phyloP scores from a whole-genome alignment of 2,797 vertebrate genomes.

The Poliocrania exsul region DNA sequence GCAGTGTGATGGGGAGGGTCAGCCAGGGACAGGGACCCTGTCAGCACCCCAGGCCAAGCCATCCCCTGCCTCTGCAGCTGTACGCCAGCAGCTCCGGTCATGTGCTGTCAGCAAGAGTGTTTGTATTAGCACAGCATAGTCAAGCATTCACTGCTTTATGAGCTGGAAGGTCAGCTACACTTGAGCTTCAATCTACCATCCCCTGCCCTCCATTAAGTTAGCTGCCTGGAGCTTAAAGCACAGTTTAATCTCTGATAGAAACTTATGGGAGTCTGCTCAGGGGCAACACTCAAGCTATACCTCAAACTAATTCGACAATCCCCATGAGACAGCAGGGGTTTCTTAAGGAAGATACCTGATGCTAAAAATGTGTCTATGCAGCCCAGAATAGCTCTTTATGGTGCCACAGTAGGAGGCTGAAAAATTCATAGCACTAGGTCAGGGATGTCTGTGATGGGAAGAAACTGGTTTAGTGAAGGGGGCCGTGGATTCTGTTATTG shows the following conservation, averaged over 20 bases:
- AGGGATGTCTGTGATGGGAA: not conserved
- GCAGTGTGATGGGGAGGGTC: not conserved
- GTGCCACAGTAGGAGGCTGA: not conserved
- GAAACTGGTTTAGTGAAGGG: not conserved
- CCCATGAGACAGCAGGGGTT: not conserved
- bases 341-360: not conserved
- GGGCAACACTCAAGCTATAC: slow-evolving; percentile 39
- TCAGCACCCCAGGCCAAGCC: not conserved
- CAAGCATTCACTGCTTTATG: slow-evolving; percentile 45
- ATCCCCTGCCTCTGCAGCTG: not conserved
- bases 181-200: slow-evolving; percentile 58
- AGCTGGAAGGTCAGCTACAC: slow-evolving; percentile 59
- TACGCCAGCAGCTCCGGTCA: not conserved
- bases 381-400: not conserved
- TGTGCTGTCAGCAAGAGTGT: not conserved
- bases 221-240: slow-evolving; percentile 58
- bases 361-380: slow-evolving; percentile 4
- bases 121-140: not conserved
- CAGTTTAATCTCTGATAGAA: slow-evolving; percentile 53
- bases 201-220: slow-evolving; percentile 58
- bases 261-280: slow-evolving; percentile 50
- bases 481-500: not conserved
- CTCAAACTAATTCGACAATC: slow-evolving; percentile 13
- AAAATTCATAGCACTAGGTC: not conserved
- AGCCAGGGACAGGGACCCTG: not conserved